phyloP scores from a whole-genome alignment of 1,140 invertebrate species.

The Drosophila oshimai region DNA sequence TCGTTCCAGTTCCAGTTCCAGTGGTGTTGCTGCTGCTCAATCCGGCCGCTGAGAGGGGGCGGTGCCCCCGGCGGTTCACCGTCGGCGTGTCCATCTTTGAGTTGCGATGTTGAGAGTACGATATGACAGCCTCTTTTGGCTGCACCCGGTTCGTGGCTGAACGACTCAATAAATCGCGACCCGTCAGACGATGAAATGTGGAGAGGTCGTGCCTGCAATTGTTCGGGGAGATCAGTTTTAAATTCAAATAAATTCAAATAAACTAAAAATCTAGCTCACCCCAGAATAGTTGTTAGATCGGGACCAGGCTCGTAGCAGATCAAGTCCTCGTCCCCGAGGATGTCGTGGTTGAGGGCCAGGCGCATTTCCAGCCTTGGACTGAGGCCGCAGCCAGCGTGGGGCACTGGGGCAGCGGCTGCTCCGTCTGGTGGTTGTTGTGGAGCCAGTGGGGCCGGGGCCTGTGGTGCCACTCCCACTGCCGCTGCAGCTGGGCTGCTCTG shows the following conservation, averaged over 20 bases:
- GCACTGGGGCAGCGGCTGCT: constrained; percentile 83
- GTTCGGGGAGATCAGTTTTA: too few species aligned
- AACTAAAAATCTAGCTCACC: constrained; percentile 36
- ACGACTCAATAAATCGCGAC: constrained; percentile 83
- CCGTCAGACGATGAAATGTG: constrained; percentile 83
- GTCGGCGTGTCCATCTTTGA: constrained; percentile 83
- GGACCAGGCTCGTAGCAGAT: constrained; percentile 83
- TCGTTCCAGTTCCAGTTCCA: too few species aligned
- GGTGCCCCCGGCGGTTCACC: constrained; percentile 81
- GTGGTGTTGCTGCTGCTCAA: constrained; percentile 1
- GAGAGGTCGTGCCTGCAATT: constrained; percentile 81
- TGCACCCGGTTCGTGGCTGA: constrained; percentile 80
- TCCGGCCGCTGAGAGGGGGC: constrained; percentile 47
- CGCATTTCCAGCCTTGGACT: constrained; percentile 86
- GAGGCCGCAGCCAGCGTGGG: constrained; percentile 82
- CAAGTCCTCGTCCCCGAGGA: constrained; percentile 83
- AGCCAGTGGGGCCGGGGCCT: neutral
- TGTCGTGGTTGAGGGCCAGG: constrained; percentile 84
- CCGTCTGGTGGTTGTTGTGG: constrained; percentile 24
- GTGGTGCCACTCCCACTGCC: neutral
- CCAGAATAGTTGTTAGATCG: constrained; percentile 83
- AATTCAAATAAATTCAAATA: neutral
- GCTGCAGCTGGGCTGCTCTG: constrained; percentile 57
- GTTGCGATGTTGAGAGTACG: constrained; percentile 83
- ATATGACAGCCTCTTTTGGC: constrained; percentile 83